Percentiles rank a stretch among this genome's conserved stretches.
These are phyloP conservation scores for Periophthalmus modestus DNA, from an alignment of 2,113 vertebrate species.

Conservation along the genomic window DNA sequence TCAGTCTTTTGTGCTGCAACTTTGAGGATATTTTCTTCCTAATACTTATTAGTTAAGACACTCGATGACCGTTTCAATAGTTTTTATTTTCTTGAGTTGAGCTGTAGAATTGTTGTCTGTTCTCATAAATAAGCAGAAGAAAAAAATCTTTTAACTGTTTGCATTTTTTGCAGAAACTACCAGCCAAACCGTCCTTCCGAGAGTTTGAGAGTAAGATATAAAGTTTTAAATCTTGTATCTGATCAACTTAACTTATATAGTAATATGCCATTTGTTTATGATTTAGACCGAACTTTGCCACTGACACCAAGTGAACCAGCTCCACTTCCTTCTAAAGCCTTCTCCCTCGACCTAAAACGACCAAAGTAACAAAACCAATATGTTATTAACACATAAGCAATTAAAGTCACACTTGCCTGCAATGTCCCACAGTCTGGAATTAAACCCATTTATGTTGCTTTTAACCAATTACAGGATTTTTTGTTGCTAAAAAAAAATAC, in stretches of 20 bases:
- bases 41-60: not conserved
- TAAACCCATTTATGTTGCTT: too few relatives aligned
- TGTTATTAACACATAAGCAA: not conserved
- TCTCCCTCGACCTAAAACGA: conserved; percentile 48
- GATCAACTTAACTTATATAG: not conserved
- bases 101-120: too few relatives aligned
- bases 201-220: conserved; percentile 68
- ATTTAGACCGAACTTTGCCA: conserved; percentile 47
- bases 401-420: too few relatives aligned
- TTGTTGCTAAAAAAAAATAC: too few relatives aligned
- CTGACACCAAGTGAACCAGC: conserved; percentile 18
- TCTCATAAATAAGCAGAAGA: too few relatives aligned
- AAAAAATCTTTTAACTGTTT: not conserved
- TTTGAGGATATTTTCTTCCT: not conserved
- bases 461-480: too few relatives aligned
- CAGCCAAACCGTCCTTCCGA: conserved; percentile 13
- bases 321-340: not conserved
- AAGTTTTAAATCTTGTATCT: not conserved
- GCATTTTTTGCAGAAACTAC: not conserved
- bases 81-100: too few relatives aligned
- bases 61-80: not conserved
- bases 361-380: conserved; percentile 54
- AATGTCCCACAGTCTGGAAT: too few relatives aligned
- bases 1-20: not conserved
- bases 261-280: not conserved